Conservation (phyloP, 2,113 vertebrate genomes). For the Chionomys nivalis region DNA sequence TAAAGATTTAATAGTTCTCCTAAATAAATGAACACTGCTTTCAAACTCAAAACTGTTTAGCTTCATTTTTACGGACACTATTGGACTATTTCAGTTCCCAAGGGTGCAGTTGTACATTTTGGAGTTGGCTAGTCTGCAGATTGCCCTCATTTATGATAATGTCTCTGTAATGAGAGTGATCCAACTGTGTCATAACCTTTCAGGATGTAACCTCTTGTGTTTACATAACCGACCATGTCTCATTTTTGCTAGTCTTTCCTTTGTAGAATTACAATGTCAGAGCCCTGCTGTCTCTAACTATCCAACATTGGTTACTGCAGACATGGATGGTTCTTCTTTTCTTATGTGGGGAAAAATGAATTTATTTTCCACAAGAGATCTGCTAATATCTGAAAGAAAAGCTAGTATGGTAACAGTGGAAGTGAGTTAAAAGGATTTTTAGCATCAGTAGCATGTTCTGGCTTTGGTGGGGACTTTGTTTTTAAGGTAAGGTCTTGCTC, state of each 20-base stretch:
- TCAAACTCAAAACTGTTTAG: conserved; percentile 72
- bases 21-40: conserved; percentile 71
- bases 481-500: background rate
- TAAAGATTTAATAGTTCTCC: conserved; percentile 70
- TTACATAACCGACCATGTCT: conserved; percentile 67
- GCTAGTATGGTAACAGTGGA: background rate
- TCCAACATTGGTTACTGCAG: conserved; percentile 30
- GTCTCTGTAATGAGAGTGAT: conserved; percentile 69
- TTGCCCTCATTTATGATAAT: conserved; percentile 64
- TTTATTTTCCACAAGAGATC: background rate
- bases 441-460: background rate
- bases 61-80: conserved; percentile 63
- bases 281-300: conserved; percentile 2
- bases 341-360: conserved; percentile 43
- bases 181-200: conserved; percentile 70
- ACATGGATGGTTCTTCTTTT: conserved; percentile 26
- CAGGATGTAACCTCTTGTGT: conserved; percentile 67
- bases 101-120: conserved; percentile 64
- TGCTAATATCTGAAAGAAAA: conserved; percentile 48
- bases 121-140: conserved; percentile 62
- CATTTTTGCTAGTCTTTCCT: conserved; percentile 41
- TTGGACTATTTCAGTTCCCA: conserved; percentile 64
- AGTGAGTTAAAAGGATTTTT: conserved; percentile 13
- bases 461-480: background rate
- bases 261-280: conserved; percentile 49